A percentile compares a stretch with the other conserved stretches of the same genome.
Evolutionary conservation across 2,113 vertebrate genomes (phyloP).

Genomic region (Phylloscopus trochiloides): DNA sequence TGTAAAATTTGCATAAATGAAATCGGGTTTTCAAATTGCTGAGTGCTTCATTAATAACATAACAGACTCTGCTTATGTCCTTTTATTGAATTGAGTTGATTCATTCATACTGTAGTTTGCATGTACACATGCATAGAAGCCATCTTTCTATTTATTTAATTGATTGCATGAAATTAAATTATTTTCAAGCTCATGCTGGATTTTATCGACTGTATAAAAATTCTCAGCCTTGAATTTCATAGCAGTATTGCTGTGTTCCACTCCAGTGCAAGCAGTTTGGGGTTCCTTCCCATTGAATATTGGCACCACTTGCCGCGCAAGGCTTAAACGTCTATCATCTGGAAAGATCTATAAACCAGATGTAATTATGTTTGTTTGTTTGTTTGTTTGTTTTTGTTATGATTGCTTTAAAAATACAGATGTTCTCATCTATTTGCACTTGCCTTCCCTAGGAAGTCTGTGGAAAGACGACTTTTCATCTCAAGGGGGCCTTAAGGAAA

Average conservation of each 20-base stretch:
- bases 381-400: neutral
- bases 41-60: neutral
- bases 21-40: neutral
- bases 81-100: neutral
- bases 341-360: conserved; percentile 15
- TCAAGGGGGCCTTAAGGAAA: neutral
- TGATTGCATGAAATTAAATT: neutral
- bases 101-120: neutral
- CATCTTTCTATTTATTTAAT: neutral
- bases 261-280: neutral
- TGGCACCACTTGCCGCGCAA: neutral
- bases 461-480: neutral
- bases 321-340: neutral
- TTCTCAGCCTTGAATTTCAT: neutral
- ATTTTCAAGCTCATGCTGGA: neutral
- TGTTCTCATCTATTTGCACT: neutral
- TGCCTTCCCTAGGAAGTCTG: neutral
- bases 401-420: neutral
- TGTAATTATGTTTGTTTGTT: neutral
- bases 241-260: neutral
- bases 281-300: neutral
- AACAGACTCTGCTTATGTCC: neutral
- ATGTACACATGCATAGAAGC: neutral
- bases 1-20: neutral
- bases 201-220: neutral